Base-by-base conservation (phyloP, 2,797 vertebrate genomes). In the Danio jaintianensis region DNA sequence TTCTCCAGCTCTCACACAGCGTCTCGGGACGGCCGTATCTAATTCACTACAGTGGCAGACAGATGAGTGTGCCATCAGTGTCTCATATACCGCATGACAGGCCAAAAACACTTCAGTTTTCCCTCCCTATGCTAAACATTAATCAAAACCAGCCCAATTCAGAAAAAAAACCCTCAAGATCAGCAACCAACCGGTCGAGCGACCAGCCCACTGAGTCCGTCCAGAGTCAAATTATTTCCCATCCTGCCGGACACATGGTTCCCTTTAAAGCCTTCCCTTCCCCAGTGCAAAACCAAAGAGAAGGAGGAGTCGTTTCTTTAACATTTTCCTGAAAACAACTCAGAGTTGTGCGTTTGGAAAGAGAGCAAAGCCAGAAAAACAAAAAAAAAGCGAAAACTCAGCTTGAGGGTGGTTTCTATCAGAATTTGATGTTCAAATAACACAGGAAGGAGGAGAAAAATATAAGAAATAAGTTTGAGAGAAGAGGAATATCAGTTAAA, bases 111-210 rank as follows among this genome's bases (percentile, higher is more conserved):
- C 45, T 78, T 82, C 63, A 83, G 74, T 83, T 29, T n/a, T 83
- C 80, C 76, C 68, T 77, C 73, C 81, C 70, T 78, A 78, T 78
- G 43, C 81, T 80, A 78, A 74, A 91, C 85, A 85, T 86, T 94
- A 94, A 94, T 94, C 89, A 90, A 91, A 95, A 94, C 92, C 94
- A 94, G 94, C 89, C 92, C 50, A 42, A 63, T 91, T 50, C 43
- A 78, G 55, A 70, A 58, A 76, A 69, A 83, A 80, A 74, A 79
- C 77, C 76, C 82, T 61, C 77, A 72, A 69, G 29, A 52, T 45
- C 29, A 5, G 38, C 20, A 20, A 62, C 58, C 22, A 4, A 48
- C 43, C 5, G 59, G 56, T 47, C 70, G 53, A 70, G 10, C 50
- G 22, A 13, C 59, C 36, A 7, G 29, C 56, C 67, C 58, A 71